Evolutionary conservation across 2,888 invertebrate species (phyloP), one percentile per base, ranked within the genome.

Genomic region (Elegia similella): DNA sequence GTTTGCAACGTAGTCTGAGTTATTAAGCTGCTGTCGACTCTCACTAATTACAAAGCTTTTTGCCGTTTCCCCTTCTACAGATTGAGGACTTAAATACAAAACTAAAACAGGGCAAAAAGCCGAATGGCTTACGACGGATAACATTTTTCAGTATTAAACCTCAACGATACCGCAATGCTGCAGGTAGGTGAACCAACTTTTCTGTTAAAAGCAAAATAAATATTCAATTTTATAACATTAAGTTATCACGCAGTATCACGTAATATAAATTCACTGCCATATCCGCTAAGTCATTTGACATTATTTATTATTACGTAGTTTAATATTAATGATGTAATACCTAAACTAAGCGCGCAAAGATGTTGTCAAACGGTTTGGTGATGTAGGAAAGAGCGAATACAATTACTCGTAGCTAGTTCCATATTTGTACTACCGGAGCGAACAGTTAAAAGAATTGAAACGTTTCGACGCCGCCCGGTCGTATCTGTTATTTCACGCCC

Each of bases 41-140:
- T 69, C 64, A 63, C 73, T 77, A 80, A 80, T 80, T 75, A 73
- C 75, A 68, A 66, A 73, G 72, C 72, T 68, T 69, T 73, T 72
- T 70, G 68, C 69, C 62, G 61, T 68, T 70, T 65, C 68, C 69
- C 61, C 64, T 68, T 67, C 66, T 59, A 62, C 62, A 73, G 70
- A 76, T 72, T 70, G 74, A 71, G 63, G 60, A 68, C 67, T 72
- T 69, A 68, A 69, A 73, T 63, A 65, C 58, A 69, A 72, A 73
- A 69, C 66, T 67, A 60, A 62, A 66, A 68, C 58, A 56, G 56
- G 63, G 65, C 38, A 60, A 59, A 56, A 61, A 61, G 30, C 48
- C 34, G 50, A 34, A 58, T 34, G 55, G 16, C 47, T 50, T 34
- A 38, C 50, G 16, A 38, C 38, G 34, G 50, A 50, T 34, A 50